phyloP scores from a whole-genome alignment of 2,888 invertebrate genomes.

The Cataglyphis altisquamis region DNA sequence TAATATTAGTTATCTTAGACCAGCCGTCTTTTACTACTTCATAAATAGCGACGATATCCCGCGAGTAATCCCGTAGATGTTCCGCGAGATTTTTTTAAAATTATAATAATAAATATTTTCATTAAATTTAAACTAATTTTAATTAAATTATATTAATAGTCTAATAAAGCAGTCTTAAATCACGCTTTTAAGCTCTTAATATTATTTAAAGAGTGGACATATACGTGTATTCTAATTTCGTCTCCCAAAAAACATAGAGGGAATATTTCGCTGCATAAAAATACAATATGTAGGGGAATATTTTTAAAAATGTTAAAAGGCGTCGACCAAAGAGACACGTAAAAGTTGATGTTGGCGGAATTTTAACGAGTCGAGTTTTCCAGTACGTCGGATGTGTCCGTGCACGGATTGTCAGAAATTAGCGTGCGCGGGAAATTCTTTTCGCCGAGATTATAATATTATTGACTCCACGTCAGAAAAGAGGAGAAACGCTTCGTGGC shows the following conservation, averaged over 20 bases:
- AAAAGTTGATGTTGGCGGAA: not conserved
- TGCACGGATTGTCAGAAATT: not conserved
- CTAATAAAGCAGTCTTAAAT: not conserved
- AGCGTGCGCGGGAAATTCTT: not conserved
- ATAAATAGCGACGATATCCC: not conserved
- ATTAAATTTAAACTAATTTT: not conserved
- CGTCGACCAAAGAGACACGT: not conserved
- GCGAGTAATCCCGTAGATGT: not conserved
- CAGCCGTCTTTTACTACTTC: not conserved
- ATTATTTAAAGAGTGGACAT: too few species aligned
- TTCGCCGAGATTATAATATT: constrained; percentile 21
- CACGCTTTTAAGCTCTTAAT: not conserved
- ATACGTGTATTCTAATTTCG: not conserved
- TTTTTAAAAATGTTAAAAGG: not conserved
- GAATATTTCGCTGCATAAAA: not conserved
- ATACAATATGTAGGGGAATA: not conserved
- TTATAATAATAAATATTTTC: not conserved
- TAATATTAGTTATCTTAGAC: not conserved
- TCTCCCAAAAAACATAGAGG: not conserved
- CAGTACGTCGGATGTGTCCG: not conserved
- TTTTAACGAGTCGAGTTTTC: constrained; percentile 8
- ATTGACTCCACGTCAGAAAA: not conserved
- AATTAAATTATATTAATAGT: not conserved
- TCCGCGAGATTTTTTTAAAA: not conserved
- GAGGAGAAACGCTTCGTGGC: constrained; percentile 2